Conservation (phyloP, 1,140 invertebrate species). For the Chelonus insularis region DNA sequence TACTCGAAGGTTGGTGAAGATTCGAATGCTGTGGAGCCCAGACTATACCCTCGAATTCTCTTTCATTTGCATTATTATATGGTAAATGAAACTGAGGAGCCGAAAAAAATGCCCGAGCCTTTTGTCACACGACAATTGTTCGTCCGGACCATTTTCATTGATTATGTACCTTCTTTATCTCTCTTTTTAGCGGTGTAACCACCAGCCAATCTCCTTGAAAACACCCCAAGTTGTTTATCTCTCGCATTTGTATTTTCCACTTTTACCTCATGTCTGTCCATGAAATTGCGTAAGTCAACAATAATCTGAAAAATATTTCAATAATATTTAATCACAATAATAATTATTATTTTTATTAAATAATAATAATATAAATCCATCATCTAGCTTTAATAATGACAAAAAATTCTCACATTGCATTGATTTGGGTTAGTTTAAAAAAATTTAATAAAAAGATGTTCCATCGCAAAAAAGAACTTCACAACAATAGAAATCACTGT, state of each 20-base stretch:
- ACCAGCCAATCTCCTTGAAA: slow-evolving; percentile 24
- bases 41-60: slow-evolving; percentile 46
- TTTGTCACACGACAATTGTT: slow-evolving; percentile 58
- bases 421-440: no score
- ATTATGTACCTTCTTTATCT: slow-evolving; percentile 47
- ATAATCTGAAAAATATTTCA: no score
- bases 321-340: no score
- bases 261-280: neutral
- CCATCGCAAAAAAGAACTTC: no score
- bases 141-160: slow-evolving; percentile 49
- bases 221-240: slow-evolving; percentile 2
- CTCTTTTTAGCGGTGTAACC: slow-evolving; percentile 37
- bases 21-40: neutral
- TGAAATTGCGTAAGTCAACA: no score
- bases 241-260: neutral
- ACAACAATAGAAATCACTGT: no score
- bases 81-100: slow-evolving; percentile 57
- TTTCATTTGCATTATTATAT: slow-evolving; percentile 58
- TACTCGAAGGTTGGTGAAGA: neutral
- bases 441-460: no score
- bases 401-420: no score
- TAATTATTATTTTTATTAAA: no score
- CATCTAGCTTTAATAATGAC: no score
- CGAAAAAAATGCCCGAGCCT: slow-evolving; percentile 50
- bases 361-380: no score